phyloP scores from a whole-genome alignment of 2,113 vertebrate species.

The Perca fluviatilis region DNA sequence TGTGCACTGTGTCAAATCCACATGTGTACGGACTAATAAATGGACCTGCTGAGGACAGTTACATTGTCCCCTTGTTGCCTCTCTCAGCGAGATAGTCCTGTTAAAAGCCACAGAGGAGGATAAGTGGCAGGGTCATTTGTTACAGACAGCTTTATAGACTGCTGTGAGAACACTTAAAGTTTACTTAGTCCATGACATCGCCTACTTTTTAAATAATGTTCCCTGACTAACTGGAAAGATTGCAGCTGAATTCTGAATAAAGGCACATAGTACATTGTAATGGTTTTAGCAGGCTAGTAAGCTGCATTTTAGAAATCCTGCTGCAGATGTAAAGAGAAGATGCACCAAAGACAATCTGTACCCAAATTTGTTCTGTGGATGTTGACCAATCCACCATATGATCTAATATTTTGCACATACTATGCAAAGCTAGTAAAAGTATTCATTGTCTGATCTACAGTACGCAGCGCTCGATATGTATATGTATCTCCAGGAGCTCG shows the following conservation, averaged over 20 bases:
- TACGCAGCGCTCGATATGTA: neutral
- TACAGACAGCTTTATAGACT: slow-evolving; percentile 46
- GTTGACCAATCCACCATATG: neutral
- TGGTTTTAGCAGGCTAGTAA: neutral
- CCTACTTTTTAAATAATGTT: slow-evolving; percentile 12
- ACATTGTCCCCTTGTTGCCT: slow-evolving; percentile 31
- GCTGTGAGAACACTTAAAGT: slow-evolving; percentile 37
- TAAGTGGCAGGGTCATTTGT: slow-evolving; percentile 43
- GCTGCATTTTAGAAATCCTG: neutral
- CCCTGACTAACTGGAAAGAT: neutral
- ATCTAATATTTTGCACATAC: neutral
- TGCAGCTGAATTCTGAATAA: neutral
- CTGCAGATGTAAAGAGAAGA: neutral
- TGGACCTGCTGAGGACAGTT: slow-evolving; percentile 23
- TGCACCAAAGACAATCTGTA: neutral
- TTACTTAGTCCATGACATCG: slow-evolving; percentile 8
- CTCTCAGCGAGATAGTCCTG: slow-evolving; percentile 33
- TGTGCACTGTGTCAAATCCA: slow-evolving; percentile 11
- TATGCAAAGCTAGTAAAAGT: neutral
- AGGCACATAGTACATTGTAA: neutral
- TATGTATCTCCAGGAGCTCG: neutral
- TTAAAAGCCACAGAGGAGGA: slow-evolving; percentile 44
- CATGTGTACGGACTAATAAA: slow-evolving; percentile 41
- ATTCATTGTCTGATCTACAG: neutral
- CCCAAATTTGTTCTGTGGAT: neutral